Percentiles rank a stretch among this genome's conserved stretches.
Conservation (phyloP, 2,888 invertebrate species). For the Aleiodes leptofemur region DNA sequence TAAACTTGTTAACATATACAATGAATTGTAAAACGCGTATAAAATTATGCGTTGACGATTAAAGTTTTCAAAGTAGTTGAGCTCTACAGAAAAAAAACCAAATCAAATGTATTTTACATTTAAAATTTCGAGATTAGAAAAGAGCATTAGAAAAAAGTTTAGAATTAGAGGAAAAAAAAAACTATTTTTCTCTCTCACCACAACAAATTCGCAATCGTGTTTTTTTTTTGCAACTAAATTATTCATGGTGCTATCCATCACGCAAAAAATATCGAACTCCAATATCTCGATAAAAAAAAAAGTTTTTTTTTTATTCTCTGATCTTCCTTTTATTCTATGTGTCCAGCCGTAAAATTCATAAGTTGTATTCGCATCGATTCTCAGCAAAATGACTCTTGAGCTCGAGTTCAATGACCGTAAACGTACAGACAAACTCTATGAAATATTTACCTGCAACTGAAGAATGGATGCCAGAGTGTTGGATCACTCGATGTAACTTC, state of each 20-base stretch:
- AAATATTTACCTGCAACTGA: slow-evolving; percentile 80
- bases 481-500: slow-evolving; percentile 74
- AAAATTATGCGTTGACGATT: too few relatives aligned
- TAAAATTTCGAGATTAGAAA: too few relatives aligned
- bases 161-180: background rate
- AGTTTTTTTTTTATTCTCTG: background rate
- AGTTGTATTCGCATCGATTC: background rate
- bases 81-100: background rate
- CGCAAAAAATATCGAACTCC: too few relatives aligned
- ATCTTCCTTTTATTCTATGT: background rate
- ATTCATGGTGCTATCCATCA: too few relatives aligned
- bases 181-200: too few relatives aligned
- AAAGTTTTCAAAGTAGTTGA: background rate
- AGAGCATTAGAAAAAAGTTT: too few relatives aligned
- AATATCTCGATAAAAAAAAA: background rate
- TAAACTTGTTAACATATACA: slow-evolving; percentile 9
- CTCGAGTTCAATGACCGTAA: too few relatives aligned
- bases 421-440: background rate
- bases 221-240: too few relatives aligned
- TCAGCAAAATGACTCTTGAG: background rate
- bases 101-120: too few relatives aligned
- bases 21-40: background rate
- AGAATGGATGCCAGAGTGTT: slow-evolving; percentile 90
- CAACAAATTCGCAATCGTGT: too few relatives aligned
- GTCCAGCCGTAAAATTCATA: background rate